phyloP scores from a whole-genome alignment of 2,113 vertebrate genomes.

The Neodontobutis hainanensis region DNA sequence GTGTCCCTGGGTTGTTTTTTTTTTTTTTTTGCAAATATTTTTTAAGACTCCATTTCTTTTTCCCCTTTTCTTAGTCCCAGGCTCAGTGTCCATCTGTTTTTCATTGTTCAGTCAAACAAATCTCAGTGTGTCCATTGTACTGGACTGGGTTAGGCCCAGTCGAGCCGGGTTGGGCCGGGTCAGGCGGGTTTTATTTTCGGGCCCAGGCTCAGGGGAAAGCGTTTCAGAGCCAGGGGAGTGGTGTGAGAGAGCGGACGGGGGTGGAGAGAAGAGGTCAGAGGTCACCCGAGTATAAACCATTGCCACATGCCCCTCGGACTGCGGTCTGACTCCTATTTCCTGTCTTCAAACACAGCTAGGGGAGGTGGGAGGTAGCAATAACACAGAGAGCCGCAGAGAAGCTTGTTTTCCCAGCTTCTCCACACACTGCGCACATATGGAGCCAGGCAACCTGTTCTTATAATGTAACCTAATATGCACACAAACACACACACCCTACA shows the following conservation, averaged over 20 bases:
- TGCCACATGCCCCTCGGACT: constrained; percentile 85
- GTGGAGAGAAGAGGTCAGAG: constrained; percentile 67
- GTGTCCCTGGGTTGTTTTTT: constrained; percentile 85
- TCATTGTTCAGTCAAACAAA: constrained; percentile 81
- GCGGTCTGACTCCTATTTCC: constrained; percentile 90
- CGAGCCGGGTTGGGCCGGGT: constrained; percentile 50
- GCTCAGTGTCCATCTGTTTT: constrained; percentile 81
- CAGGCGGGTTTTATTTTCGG: constrained; percentile 65
- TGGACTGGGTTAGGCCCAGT: constrained; percentile 63
- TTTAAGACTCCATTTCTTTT: constrained; percentile 76
- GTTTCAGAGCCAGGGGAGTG: constrained; percentile 82
- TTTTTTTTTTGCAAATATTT: constrained; percentile 89
- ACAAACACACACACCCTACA: constrained; percentile 62
- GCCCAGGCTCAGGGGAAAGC: constrained; percentile 57
- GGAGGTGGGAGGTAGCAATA: constrained; percentile 85
- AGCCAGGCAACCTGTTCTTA: constrained; percentile 77
- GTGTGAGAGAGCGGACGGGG: constrained; percentile 70
- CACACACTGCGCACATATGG: constrained; percentile 74
- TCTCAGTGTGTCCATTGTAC: constrained; percentile 61
- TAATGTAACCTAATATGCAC: constrained; percentile 72
- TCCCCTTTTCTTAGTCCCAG: constrained; percentile 43
- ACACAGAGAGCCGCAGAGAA: constrained; percentile 80
- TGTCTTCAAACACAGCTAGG: constrained; percentile 83
- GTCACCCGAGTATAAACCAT: constrained; percentile 80
- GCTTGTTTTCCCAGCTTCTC: constrained; percentile 82